Evolutionary conservation across 2,113 vertebrate species (phyloP), one percentile per base, ranked within the genome.

Genomic region (Corvus cornix): DNA sequence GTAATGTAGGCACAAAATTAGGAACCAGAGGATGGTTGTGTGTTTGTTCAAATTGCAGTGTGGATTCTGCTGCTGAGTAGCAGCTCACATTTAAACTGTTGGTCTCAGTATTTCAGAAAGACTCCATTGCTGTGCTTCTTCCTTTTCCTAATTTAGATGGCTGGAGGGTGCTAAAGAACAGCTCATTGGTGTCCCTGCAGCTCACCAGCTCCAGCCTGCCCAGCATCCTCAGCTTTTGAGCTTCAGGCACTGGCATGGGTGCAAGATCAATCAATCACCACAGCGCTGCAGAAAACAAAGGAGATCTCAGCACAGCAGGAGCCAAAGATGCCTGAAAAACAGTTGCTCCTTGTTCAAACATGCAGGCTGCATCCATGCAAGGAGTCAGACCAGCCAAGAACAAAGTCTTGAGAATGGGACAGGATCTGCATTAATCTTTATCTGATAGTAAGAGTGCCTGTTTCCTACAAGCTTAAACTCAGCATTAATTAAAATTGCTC

Each of bases 271-370:
- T 89, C 74, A 73, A 3, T 95, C 82, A 90, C 10, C 87, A 70
- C 37, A 43, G 31, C n/a, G 59, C 55, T 91, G 68, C 52, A 88
- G 87, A 93, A 91, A 91, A 91, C 82, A 95, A 83, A 86, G 81
- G 55, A 78, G n/a, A 80, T 87, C 75, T 91, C 85, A 83, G 63
- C 72, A 77, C 31, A 72, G 13, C 51, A 62, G 48, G 37, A 94
- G 63, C 46, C 74, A 87, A 84, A 82, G 62, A 72, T 58, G 55
- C 28, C 70, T 51, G 66, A 79, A 83, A 95, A 95, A 83, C 48
- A 90, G 59, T 74, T 70, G 22, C 22, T 96, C 43, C 68, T 59
- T 96, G 94, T 92, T 86, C 68, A 70, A 67, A 94, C 85, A 67
- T 48, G 85, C 67, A 84, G 87, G 16, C 55, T 94, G 48, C 51